phyloP scores from a whole-genome alignment of 2,888 invertebrate species.

The Ophion ventricosus region DNA sequence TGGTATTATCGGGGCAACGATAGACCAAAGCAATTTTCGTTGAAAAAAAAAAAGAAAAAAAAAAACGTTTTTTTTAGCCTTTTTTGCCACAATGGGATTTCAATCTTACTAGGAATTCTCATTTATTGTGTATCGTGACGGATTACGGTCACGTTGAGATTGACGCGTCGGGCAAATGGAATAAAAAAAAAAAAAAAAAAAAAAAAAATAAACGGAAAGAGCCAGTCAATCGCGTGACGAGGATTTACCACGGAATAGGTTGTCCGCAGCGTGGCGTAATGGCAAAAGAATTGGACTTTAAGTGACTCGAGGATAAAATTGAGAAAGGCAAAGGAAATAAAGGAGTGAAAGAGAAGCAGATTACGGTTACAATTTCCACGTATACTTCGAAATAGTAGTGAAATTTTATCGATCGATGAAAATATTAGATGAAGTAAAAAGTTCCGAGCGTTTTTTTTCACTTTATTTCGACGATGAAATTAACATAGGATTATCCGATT shows the following conservation, averaged over 20 bases:
- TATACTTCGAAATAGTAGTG: constrained; percentile 10
- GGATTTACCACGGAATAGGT: constrained; percentile 39
- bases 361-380: not conserved
- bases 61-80: not conserved
- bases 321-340: constrained; percentile 2
- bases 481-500: too few species aligned
- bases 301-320: constrained; percentile 34
- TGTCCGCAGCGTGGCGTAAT: constrained; percentile 24
- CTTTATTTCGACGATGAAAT: too few species aligned
- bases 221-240: constrained; percentile 43
- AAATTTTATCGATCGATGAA: constrained; percentile 15
- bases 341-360: constrained; percentile 4
- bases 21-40: constrained; percentile 2
- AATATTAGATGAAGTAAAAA: too few species aligned
- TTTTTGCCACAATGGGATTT: constrained; percentile 24
- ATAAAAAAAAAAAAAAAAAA: too few species aligned
- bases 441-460: too few species aligned
- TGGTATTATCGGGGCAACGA: not conserved
- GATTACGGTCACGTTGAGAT: constrained; percentile 35
- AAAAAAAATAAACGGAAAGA: constrained; percentile 6
- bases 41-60: too few species aligned
- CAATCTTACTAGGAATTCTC: constrained; percentile 20
- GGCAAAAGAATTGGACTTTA: constrained; percentile 43
- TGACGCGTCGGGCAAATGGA: not conserved
- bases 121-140: constrained; percentile 28